Base-by-base conservation (phyloP, 2,797 vertebrate genomes). In the Eleutherodactylus coqui region DNA sequence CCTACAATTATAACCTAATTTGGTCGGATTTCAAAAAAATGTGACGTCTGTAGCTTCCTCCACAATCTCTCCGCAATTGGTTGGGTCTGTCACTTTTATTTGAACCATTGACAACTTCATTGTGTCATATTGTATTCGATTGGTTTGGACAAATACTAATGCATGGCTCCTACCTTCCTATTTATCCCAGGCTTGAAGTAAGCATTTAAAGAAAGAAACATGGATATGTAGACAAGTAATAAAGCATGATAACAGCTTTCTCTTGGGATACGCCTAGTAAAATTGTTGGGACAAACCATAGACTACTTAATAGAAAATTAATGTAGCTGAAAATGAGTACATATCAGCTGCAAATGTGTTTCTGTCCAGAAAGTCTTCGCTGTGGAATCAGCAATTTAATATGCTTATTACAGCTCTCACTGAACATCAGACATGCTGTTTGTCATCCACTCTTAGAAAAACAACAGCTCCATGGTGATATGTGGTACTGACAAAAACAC, bases 251-350 rank as follows among this genome's bases (percentile, higher is more conserved):
- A 51, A 19, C 21, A 34, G n/a, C 29, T 76, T 69, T 36, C 60
- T 17, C 77, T 78, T 69, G 83, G 60, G 75, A 78, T 49, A 55
- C 70, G n/a, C 29, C 64, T 43, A 29, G 60, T 78, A 34, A 53
- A 53, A 53, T 78, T 62, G 45, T 69, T 49, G 16, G 45, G 58
- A 45, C 83, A 85, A 70, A 27, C 47, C 32, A 67, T 47, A 41
- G 62, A 53, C 83, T 85, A 69, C 62, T 78, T 85, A 85, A 77
- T 84, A 77, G 83, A 78, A 85, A 85, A 85, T 55, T 67, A 85
- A 85, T 85, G 83, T 36, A 78, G 83, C 83, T 85, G 75, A 85
- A 85, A 85, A 85, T 85, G 75, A 78, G 75, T 70, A 69, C 83
- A 69, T 43, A 85, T 77, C 62, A 76, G 27, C 29, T 84, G 29